Percentiles rank a stretch among this genome's conserved stretches.
Evolutionary conservation across 1,140 invertebrate genomes (phyloP).

Genomic region (Phymastichus coffea): DNA sequence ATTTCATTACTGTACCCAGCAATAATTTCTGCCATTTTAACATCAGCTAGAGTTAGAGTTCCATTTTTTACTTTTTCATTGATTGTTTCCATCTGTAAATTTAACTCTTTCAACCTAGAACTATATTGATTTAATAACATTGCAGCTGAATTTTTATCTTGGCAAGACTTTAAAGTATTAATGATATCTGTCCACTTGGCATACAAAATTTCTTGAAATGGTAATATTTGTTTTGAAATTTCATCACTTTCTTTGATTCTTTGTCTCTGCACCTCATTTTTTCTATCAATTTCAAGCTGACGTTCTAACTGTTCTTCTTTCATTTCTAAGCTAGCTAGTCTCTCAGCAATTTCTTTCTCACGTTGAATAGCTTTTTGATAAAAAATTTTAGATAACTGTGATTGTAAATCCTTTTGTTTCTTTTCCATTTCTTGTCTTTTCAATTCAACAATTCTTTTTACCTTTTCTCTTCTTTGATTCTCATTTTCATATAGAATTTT

Average conservation of each 20-base stretch:
- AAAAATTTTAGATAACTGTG: conserved; percentile 42
- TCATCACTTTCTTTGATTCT: conserved; percentile 41
- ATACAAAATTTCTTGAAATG: conserved; percentile 41
- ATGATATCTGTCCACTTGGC: conserved; percentile 47
- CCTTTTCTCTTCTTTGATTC: conserved; percentile 43
- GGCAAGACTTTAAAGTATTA: conserved; percentile 41
- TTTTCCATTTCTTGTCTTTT: conserved; percentile 48
- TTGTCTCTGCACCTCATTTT: conserved; percentile 44
- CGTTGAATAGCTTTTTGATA: conserved; percentile 40
- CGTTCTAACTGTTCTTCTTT: conserved; percentile 46
- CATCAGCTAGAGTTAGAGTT: conserved; percentile 37
- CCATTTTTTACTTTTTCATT: conserved; percentile 56
- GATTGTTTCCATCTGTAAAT: conserved; percentile 52
- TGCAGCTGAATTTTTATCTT: conserved; percentile 42
- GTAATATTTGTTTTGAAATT: conserved; percentile 43
- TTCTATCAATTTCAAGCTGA: conserved; percentile 45
- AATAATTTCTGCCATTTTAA: conserved; percentile 37
- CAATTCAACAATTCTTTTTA: conserved; percentile 40
- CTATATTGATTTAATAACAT: conserved; percentile 35
- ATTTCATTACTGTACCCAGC: conserved; percentile 37
- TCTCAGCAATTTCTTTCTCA: conserved; percentile 42
- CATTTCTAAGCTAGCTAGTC: conserved; percentile 40
- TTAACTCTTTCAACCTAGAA: conserved; percentile 44
- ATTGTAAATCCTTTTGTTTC: conserved; percentile 41
- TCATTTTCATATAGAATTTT: conserved; percentile 50